Conservation (phyloP, 2,888 invertebrate genomes). For the Dryocosmus kuriphilus region DNA sequence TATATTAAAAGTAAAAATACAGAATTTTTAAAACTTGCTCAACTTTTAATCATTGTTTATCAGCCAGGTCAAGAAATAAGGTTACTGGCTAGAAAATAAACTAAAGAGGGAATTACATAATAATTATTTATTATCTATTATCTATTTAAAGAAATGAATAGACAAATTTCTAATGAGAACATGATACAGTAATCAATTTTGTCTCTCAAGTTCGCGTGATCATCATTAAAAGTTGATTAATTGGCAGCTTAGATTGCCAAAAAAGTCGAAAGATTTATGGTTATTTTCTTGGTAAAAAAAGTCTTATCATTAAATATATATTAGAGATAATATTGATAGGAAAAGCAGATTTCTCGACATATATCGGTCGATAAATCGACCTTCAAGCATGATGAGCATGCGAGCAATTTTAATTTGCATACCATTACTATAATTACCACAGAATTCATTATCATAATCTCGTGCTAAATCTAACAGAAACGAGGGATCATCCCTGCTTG, state of each 20-base stretch:
- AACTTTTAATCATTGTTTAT: too few species aligned
- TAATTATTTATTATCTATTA: background rate
- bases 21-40: background rate
- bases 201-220: background rate
- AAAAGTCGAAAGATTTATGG: background rate
- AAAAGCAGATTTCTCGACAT: conserved; percentile 24
- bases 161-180: background rate
- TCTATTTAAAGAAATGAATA: background rate
- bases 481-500: background rate
- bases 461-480: conserved; percentile 9
- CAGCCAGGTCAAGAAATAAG: too few species aligned
- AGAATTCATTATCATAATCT: conserved; percentile 10
- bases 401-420: conserved; percentile 21
- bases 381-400: conserved; percentile 18
- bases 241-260: background rate
- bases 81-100: background rate
- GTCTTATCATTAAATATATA: too few species aligned
- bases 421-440: conserved; percentile 16
- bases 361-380: conserved; percentile 19
- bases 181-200: background rate
- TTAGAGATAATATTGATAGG: background rate
- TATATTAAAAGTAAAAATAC: background rate
- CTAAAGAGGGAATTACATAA: background rate
- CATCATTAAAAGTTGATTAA: background rate
- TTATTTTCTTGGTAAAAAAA: background rate